A percentile compares a stretch with the other conserved stretches of the same genome.
Evolutionary conservation across 2,888 invertebrate species (phyloP).

Genomic region (Dicycla oo): DNA sequence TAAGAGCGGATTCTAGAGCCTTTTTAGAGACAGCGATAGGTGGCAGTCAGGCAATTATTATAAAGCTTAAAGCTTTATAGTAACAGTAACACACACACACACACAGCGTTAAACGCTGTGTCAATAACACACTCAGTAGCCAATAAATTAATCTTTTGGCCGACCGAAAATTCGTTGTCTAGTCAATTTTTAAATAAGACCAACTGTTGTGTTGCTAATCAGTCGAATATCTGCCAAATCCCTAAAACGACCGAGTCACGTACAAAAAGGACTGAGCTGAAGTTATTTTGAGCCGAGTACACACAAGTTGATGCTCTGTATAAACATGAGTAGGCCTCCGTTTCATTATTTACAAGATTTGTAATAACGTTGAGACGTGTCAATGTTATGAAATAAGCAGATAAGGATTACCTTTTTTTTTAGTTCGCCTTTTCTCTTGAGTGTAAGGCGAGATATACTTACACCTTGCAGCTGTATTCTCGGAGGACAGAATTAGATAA

Average conservation of each 20-base stretch:
- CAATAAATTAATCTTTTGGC: background rate
- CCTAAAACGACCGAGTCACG: constrained; percentile 42
- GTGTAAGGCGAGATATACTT: background rate
- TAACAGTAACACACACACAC: too few species aligned
- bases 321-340: constrained; percentile 12
- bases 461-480: background rate
- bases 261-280: constrained; percentile 39
- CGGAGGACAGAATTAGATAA: background rate
- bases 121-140: background rate
- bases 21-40: background rate
- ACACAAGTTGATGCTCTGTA: constrained; percentile 9
- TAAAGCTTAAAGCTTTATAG: too few species aligned
- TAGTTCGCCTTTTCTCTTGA: background rate
- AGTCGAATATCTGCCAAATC: background rate
- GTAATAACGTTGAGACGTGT: constrained; percentile 44
- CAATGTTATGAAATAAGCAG: constrained; percentile 8
- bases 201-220: background rate
- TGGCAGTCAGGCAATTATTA: background rate
- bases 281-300: constrained; percentile 36
- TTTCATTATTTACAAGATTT: constrained; percentile 51
- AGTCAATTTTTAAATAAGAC: background rate
- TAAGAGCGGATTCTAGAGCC: background rate
- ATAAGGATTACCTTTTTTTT: background rate
- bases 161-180: background rate
- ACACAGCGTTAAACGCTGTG: background rate